These are phyloP conservation scores for Cydia amplana DNA, from an alignment of 1,140 invertebrate genomes.

Conservation along the genomic window DNA sequence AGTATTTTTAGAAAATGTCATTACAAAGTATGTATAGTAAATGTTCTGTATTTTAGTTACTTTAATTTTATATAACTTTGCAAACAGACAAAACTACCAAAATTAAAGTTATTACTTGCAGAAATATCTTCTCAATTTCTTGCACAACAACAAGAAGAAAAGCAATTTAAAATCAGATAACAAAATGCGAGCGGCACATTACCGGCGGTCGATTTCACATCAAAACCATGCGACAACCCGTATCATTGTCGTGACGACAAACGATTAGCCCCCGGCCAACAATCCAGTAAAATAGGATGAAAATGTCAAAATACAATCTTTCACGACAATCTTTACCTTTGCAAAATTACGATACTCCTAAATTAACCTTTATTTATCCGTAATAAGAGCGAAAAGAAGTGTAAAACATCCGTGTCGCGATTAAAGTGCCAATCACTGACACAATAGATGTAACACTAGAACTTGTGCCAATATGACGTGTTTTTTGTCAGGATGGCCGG, in stretches of 20 bases:
- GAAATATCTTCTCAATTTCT: not conserved
- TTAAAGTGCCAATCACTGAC: constrained; percentile 37
- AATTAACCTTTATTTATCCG: constrained; percentile 38
- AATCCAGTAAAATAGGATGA: constrained; percentile 69
- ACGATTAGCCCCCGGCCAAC: constrained; percentile 68
- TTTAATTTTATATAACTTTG: no score
- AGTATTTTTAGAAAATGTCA: no score
- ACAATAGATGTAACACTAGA: constrained; percentile 70
- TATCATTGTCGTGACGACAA: constrained; percentile 57
- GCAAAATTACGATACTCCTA: constrained; percentile 32
- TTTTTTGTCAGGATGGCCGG: constrained; percentile 42
- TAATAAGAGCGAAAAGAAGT: constrained; percentile 31
- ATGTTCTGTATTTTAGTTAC: no score
- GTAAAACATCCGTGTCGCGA: constrained; percentile 22
- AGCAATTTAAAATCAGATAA: constrained; percentile 28
- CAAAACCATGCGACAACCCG: constrained; percentile 39
- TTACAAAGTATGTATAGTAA: no score
- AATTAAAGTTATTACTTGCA: not conserved
- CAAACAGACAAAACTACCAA: no score
- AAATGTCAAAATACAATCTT: constrained; percentile 78
- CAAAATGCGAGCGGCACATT: constrained; percentile 19
- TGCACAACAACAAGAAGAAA: constrained; percentile 1
- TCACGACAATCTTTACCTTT: constrained; percentile 56
- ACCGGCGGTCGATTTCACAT: constrained; percentile 25
- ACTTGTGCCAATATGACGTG: constrained; percentile 58